These are phyloP conservation scores for Sylvilagus floridanus DNA, from an alignment of 2,797 vertebrate genomes.

Conservation along the genomic window DNA sequence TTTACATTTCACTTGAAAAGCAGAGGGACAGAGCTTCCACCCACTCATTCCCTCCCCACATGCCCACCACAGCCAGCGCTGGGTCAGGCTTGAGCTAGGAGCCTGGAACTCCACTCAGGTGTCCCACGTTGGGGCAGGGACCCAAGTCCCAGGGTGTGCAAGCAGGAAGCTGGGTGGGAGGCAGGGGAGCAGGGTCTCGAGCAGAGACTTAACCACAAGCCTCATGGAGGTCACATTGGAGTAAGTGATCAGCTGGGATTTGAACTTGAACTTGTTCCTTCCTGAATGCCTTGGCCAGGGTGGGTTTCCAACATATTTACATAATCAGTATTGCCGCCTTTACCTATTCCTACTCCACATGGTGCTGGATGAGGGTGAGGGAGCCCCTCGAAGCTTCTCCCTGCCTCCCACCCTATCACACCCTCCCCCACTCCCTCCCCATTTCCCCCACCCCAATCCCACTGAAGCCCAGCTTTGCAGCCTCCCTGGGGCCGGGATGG, in stretches of 20 bases:
- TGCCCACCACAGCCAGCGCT: no score
- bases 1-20: no score
- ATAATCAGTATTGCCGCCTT: neutral
- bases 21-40: no score
- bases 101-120: no score
- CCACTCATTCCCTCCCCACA: no score
- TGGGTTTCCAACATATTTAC: neutral
- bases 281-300: neutral
- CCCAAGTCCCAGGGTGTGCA: no score
- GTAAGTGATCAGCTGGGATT: neutral
- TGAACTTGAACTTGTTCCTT: neutral
- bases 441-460: neutral
- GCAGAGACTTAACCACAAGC: no score
- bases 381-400: neutral
- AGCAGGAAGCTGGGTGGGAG: no score
- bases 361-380: neutral
- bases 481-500: neutral
- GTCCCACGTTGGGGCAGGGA: no score
- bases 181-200: no score
- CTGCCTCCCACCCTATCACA: rapidly evolving
- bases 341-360: neutral
- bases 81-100: no score
- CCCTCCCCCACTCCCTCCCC: neutral
- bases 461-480: neutral
- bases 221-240: neutral